Conservation (phyloP, 1,140 invertebrate genomes). For the Bombus picipes region DNA sequence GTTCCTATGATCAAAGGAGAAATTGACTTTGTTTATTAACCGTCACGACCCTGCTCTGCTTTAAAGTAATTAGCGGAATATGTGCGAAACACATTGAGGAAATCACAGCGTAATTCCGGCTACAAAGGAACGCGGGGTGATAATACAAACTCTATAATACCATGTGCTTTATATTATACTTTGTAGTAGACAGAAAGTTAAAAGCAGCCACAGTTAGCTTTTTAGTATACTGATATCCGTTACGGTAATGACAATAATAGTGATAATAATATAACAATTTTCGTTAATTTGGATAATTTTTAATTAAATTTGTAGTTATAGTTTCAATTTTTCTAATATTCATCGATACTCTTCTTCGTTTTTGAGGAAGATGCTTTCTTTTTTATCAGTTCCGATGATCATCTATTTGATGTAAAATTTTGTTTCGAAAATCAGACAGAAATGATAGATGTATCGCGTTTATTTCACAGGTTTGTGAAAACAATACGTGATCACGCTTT, state of each 20-base stretch:
- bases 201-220: background rate
- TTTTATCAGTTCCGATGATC: background rate
- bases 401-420: background rate
- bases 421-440: background rate
- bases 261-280: background rate
- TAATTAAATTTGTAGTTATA: background rate
- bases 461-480: background rate
- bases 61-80: slow-evolving; percentile 41
- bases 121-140: background rate
- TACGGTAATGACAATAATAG: too few species aligned
- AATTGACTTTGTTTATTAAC: slow-evolving; percentile 47
- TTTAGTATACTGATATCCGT: background rate
- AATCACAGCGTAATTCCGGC: background rate
- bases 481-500: background rate
- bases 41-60: background rate
- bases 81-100: slow-evolving; percentile 17
- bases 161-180: background rate
- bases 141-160: too few species aligned
- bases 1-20: slow-evolving; percentile 55
- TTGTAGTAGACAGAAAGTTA: background rate
- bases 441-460: too few species aligned
- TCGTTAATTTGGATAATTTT: background rate
- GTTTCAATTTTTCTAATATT: too few species aligned
- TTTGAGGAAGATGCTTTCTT: background rate
- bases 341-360: too few species aligned